Conservation (phyloP, 2,113 vertebrate species). For the Lontra canadensis region DNA sequence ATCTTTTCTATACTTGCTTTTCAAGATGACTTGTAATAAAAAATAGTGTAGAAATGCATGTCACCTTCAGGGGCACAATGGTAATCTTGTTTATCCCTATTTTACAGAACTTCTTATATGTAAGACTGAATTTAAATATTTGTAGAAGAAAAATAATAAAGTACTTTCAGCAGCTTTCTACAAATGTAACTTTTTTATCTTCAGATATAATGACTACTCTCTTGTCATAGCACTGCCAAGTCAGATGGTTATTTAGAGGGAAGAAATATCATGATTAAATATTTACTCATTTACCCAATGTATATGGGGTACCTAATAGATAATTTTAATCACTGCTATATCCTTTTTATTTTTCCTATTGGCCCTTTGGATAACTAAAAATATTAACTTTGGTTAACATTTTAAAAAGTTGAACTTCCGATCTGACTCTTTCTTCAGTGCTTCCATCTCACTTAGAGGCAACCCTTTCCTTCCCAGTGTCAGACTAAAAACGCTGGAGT, state of each 20-base stretch:
- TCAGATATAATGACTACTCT: background rate
- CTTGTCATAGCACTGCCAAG: background rate
- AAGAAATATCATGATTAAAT: background rate
- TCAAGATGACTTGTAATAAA: background rate
- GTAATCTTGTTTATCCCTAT: background rate
- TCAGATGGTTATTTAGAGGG: background rate
- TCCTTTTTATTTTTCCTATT: background rate
- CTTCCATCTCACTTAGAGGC: background rate
- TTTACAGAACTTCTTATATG: background rate
- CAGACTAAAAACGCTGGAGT: background rate
- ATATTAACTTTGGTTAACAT: background rate
- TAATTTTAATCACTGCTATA: background rate
- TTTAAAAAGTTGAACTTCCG: background rate
- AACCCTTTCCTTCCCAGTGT: background rate
- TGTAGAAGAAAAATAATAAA: background rate
- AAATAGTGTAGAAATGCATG: background rate
- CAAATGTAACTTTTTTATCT: background rate
- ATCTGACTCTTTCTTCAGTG: background rate
- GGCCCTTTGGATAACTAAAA: background rate
- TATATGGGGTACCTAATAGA: background rate
- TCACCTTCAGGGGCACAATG: background rate
- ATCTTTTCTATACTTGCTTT: background rate
- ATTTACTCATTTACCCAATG: background rate
- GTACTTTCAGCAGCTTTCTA: background rate
- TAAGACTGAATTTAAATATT: background rate